Evolutionary conservation across 1,140 invertebrate species (phyloP), one percentile per base, ranked within the genome.

Genomic region (Saxidomus purpurata): DNA sequence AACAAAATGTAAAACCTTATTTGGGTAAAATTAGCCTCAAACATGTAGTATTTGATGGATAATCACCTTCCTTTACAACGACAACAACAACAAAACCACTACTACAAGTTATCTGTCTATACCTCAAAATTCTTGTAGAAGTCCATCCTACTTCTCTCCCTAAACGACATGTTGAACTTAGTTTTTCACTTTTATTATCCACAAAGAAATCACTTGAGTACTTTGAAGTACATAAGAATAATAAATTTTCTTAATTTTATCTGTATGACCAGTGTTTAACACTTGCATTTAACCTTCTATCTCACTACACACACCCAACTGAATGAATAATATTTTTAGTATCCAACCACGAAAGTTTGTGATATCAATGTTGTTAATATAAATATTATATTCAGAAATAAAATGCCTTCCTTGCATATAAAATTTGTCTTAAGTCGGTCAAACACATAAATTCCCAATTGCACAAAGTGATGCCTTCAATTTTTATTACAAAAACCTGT

Each of bases 81-180:
- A 63, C n/a, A 6, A 31, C 6, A 63, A 25, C 8, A 25, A 25
- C 4, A 8, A 31, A 43, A 43, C 43, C 43, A 43, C 43, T 43
- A 43, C 43, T 59, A 11, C 11, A 74, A 36, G 36, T 15, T 38
- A 19, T 11, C 38, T n/a, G n/a, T n/a, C n/a, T n/a, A 17, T 84
- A 85, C 82, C 82, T 85, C 82, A 71, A 85, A 85, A 38, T 85
- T 85, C 67, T 74, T 85, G 63, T 63, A 82, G 61, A 85, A 85
- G 17, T 85, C 82, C 63, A 52, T 49, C 63, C 43, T 69, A 74
- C 9, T 36, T 28, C 31, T 85, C 1, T 85, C 82, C 34, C 82
- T 85, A 69, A 71, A 55, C 74, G 82, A 85, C 82, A 85, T 85
- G 6, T n/a, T 85, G 47, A 40, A 61, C 40, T 17, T 40, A 25